Base-by-base conservation (phyloP, 1,140 invertebrate species). In the Eubasilissa regina region DNA sequence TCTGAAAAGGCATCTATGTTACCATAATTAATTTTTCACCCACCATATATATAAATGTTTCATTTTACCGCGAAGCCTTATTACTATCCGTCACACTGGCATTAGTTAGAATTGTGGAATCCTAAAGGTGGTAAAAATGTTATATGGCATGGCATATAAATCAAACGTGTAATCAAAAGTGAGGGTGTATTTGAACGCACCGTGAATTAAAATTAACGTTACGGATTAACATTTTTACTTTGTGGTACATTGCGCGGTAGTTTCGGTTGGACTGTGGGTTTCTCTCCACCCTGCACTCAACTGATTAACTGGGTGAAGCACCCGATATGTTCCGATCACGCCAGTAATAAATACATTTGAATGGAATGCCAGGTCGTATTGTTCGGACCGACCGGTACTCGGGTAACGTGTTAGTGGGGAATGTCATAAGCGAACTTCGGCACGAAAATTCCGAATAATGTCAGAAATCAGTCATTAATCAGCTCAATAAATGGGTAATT, bases 291-390 rank as follows among this genome's bases (percentile, higher is more conserved):
- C 48, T 56, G 66, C 66, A 78, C 77, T 74, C 53, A 62, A 55
- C 70, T 79, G 70, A 79, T 79, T 79, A 79, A 64, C 77, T 60
- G 51, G 68, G 51, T 15, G 77, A 48, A 45, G 44, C 55, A 56
- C 13, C 66, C 48, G 51, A 73, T 73, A 72, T 58, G 77, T 72
- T 72, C 55, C 64, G 66, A 78, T 70, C 77, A 78, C 77, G 77
- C 77, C 19, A 72, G 21, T 73, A 73, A 73, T 73, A 73, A 73
- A 73, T 55, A 73, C 68, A 53, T 77, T 62, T 51, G 44, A 60
- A 66, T 66, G 75, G 60, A 62, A 73, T 68, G 44, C 17, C 43
- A 47, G 64, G n/a, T 47, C 64, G 64, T 47, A 47, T 68, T 68
- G 17, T 68, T 68, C 10, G 15, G 43, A 4, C 60, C 60, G 3